Evolutionary conservation across 2,797 vertebrate species (phyloP), one percentile per base, ranked within the genome.

Genomic region (Danio jaintianensis): DNA sequence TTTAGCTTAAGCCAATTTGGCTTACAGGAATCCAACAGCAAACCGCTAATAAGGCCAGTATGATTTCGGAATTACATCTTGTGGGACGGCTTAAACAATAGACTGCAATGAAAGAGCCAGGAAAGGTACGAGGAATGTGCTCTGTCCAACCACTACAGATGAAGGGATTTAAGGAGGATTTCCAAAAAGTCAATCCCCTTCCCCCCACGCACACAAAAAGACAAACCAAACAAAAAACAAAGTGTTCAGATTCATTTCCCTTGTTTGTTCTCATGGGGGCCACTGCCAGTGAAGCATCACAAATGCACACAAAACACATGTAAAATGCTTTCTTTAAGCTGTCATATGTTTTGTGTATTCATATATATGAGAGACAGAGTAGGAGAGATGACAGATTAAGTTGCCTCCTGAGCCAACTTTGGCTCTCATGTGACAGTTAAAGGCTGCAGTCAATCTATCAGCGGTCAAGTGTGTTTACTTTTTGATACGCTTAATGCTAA

Each of bases 101-200:
- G 56, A 45, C 48, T 8, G 55, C 50, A 40, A 75, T 48, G 47
- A 85, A 38, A 79, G 22, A 12, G 6, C 71, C 52, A 64, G 63
- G 36, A 36, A 58, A 69, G 18, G 55, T 70, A 40, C 52, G 43
- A 75, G 71, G 18, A 69, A 73, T 68, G 62, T 55, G 11, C 62
- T 8, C 76, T 67, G 22, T 52, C 18, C 13, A 61, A 75, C 55
- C 48, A 76, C 73, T 62, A 13, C 72, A 81, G 55, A 70, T 76
- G 64, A 81, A 70, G 61, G 73, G 72, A 62, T 75, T 81, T 56
- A 48, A 61, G n/a, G 15, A 80, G 69, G 78, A 73, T 80, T 73
- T 80, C 20, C 38, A 72, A 73, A 63, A 63, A 56, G 50, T 56
- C 63, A 62, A 62, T 73, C 22, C 59, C 68, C 58, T 72, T 38